Evolutionary conservation across 2,113 vertebrate genomes (phyloP), one percentile per base, ranked within the genome.

Genomic region (Anas platyrhynchos): DNA sequence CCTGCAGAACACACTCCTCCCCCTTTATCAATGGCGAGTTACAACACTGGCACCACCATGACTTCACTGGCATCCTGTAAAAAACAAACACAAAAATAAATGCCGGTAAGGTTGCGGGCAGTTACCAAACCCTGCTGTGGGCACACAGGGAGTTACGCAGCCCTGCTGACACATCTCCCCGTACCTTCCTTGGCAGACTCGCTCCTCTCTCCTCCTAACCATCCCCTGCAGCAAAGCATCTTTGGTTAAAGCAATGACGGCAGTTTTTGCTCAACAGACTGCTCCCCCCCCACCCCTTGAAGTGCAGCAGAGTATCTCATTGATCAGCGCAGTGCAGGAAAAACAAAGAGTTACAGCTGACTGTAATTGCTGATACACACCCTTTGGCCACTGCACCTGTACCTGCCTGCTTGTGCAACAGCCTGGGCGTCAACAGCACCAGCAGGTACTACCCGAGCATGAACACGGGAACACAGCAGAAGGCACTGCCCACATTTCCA

Each of bases 341-440:
- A 92, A 89, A 34, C 14, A 82, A 48, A 48, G 81, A 56, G 48
- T 66, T 86, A 74, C 89, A 92, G 38, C 26, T 0, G 1, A 27
- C 26, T 56, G 11, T 41, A 36, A 86, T 56, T 26, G 32, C 69
- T 0, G 0, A 27, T 86, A 43, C 94, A 87, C 96, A 43, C 91
- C 94, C 91, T 85, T 79, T 59, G 81, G 16, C 54, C 77, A 44
- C 36, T 34, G 54, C 78, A 96, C 92, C 91, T 93, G 83, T 62
- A 88, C 92, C 79, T 5, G 31, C 72, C 55, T 21, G 0, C 81
- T 97, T 95, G 88, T 89, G 96, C 93, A 97, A 97, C 36, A 79
- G 0, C 26, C 61, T 1, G 31, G 55, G 75, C 0, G 41, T 91
- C 91, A 93, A 58, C 91, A 87, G 75, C 12, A 68, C 55, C 78